Evolutionary conservation across 2,888 invertebrate species (phyloP).

Genomic region (Pandemis heparana): DNA sequence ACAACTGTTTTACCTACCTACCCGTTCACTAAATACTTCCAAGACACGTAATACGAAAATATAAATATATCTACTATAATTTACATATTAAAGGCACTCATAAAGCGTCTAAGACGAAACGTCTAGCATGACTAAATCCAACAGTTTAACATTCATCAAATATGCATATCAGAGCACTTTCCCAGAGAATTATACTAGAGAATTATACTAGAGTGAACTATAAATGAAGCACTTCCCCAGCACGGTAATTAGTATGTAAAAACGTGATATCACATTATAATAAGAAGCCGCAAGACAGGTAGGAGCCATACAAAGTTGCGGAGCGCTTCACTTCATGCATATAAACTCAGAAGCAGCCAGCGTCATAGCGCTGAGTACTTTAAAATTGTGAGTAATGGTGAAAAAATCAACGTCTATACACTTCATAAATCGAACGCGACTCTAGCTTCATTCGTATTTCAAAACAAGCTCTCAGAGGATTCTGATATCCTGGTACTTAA

Average conservation of each 20-base stretch:
- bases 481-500: no score
- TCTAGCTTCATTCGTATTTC: no score
- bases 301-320: conserved; percentile 12
- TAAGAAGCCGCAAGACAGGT: conserved; percentile 11
- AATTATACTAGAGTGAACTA: neutral
- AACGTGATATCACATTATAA: conserved; percentile 16
- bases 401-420: no score
- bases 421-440: no score
- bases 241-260: conserved; percentile 24
- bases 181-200: neutral
- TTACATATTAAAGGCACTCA: neutral
- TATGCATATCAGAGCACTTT: conserved; percentile 7
- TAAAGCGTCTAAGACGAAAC: neutral
- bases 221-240: conserved; percentile 2
- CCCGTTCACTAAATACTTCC: no score
- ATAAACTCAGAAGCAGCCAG: neutral
- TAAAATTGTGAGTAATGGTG: neutral
- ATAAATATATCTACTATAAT: neutral
- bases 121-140: neutral
- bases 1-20: no score
- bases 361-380: neutral
- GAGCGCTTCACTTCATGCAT: conserved; percentile 24
- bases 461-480: no score
- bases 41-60: no score
- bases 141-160: conserved; percentile 2